These are phyloP conservation scores for Molossus molossus DNA, from an alignment of 2,797 vertebrate species.

Conservation along the genomic window DNA sequence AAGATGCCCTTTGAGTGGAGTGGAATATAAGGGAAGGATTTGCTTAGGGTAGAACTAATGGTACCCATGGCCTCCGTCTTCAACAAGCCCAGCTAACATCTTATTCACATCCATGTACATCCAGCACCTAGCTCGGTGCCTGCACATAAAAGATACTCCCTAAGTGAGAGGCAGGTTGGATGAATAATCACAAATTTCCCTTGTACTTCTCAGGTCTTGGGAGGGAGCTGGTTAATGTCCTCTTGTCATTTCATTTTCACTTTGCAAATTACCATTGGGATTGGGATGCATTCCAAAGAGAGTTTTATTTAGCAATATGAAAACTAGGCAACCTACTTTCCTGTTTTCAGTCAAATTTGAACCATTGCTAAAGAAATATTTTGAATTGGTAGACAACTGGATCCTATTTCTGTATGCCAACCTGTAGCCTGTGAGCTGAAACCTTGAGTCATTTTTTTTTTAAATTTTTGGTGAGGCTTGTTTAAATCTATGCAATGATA, in stretches of 20 bases:
- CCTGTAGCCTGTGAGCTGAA: slow-evolving; percentile 61
- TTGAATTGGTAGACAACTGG: slow-evolving; percentile 33
- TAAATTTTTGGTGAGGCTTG: slow-evolving; percentile 41
- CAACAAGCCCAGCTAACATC: background rate
- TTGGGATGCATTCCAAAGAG: slow-evolving; percentile 41
- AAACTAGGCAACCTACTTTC: slow-evolving; percentile 73
- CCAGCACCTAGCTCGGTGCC: background rate
- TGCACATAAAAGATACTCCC: background rate
- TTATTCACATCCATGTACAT: background rate
- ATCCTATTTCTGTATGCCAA: slow-evolving; percentile 52
- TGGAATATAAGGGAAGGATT: background rate
- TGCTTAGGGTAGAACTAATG: background rate
- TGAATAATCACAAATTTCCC: background rate
- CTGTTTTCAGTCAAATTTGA: slow-evolving; percentile 57
- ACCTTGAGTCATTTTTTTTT: background rate
- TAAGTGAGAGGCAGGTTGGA: background rate
- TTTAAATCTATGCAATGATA: slow-evolving; percentile 39
- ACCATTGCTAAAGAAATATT: slow-evolving; percentile 75
- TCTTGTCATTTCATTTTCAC: background rate
- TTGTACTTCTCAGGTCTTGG: background rate
- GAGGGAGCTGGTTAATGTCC: background rate
- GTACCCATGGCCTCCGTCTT: background rate
- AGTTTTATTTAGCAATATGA: slow-evolving; percentile 71
- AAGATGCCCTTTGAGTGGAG: background rate
- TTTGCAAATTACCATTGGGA: slow-evolving; percentile 56